A percentile compares a stretch with the other conserved stretches of the same genome.
Evolutionary conservation across 1,140 invertebrate species (phyloP).

Genomic region (Calephelis nemesis): DNA sequence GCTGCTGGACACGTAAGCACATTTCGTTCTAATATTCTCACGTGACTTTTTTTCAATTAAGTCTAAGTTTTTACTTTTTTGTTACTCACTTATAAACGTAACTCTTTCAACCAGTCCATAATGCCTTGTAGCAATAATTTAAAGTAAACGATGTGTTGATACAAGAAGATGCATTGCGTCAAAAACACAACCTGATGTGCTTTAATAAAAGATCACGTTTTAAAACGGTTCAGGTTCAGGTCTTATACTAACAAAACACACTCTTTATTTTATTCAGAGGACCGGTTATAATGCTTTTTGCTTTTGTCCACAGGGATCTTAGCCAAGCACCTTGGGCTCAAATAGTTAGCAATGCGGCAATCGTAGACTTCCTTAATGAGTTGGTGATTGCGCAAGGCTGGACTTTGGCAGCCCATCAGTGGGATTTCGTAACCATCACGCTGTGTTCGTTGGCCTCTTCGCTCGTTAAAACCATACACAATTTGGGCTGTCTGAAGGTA

Average conservation of each 20-base stretch:
- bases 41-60: too few species aligned
- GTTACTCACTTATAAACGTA: too few species aligned
- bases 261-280: background rate
- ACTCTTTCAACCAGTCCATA: too few species aligned
- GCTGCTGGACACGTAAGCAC: slow-evolving; percentile 45
- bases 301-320: slow-evolving; percentile 32
- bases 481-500: slow-evolving; percentile 18
- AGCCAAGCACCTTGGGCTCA: slow-evolving; percentile 32
- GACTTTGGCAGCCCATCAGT: slow-evolving; percentile 36
- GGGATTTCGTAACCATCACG: slow-evolving; percentile 58
- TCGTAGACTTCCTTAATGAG: slow-evolving; percentile 34
- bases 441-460: slow-evolving; percentile 44
- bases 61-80: too few species aligned
- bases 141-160: too few species aligned
- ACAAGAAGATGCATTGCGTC: too few species aligned
- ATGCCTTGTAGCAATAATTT: too few species aligned
- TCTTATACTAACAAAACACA: too few species aligned
- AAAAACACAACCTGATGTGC: too few species aligned
- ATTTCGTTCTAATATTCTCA: too few species aligned
- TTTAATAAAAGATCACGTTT: too few species aligned
- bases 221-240: too few species aligned
- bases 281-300: background rate
- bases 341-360: slow-evolving; percentile 40
- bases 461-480: slow-evolving; percentile 26
- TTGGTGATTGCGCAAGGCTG: slow-evolving; percentile 36